Conservation (phyloP, 1,140 invertebrate genomes). For the Euwallacea similis region DNA sequence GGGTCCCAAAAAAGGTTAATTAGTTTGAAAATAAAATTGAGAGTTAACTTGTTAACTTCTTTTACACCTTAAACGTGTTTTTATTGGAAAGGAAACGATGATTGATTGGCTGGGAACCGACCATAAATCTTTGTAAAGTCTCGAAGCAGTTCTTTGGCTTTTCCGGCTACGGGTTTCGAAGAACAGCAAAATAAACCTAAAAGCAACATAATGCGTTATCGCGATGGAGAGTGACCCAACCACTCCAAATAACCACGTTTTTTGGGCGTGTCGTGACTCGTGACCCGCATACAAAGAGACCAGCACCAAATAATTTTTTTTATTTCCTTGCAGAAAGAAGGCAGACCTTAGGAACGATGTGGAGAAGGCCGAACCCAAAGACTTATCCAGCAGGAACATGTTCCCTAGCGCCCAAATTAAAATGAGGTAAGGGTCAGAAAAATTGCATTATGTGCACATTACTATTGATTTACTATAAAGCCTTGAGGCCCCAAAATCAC, state of each 20-base stretch:
- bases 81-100: neutral
- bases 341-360: slow-evolving; percentile 59
- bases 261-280: neutral
- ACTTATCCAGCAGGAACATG: slow-evolving; percentile 62
- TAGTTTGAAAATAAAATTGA: slow-evolving; percentile 7
- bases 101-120: neutral
- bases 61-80: neutral
- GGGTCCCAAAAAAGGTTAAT: slow-evolving; percentile 3
- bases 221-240: no score
- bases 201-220: no score
- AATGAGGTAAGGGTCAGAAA: slow-evolving; percentile 60
- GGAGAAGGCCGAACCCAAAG: slow-evolving; percentile 64
- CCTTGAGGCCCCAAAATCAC: no score
- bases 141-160: no score
- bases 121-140: no score
- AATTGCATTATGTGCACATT: neutral
- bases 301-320: slow-evolving; percentile 5
- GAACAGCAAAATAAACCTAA: no score
- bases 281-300: neutral
- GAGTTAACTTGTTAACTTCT: slow-evolving; percentile 13
- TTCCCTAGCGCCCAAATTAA: slow-evolving; percentile 67
- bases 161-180: no score
- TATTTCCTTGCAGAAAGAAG: slow-evolving; percentile 54
- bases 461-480: neutral
- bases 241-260: neutral